Evolutionary conservation across 1,140 invertebrate genomes (phyloP).

Genomic region (Probaryconus sp.): DNA sequence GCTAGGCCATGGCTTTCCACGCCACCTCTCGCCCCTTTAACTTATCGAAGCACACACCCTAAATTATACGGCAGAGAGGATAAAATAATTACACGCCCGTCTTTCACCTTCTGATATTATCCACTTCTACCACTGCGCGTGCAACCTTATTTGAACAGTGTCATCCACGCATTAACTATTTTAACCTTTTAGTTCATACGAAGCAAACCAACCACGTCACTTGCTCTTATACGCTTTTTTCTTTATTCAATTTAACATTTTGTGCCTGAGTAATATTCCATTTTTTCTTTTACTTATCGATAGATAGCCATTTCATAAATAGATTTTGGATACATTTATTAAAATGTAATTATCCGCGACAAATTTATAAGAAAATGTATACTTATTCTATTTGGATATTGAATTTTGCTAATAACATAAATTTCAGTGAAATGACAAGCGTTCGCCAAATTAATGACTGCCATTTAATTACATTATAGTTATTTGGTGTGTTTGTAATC

Average conservation of each 20-base stretch:
- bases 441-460: slow-evolving; percentile 14
- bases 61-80: slow-evolving; percentile 73
- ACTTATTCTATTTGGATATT: neutral
- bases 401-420: neutral
- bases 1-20: slow-evolving; percentile 63
- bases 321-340: too few relatives aligned
- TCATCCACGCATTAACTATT: slow-evolving; percentile 62
- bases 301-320: too few relatives aligned
- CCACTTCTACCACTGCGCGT: slow-evolving; percentile 45
- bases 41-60: slow-evolving; percentile 59
- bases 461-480: slow-evolving; percentile 20
- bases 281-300: neutral
- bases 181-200: slow-evolving; percentile 48
- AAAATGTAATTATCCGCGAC: too few relatives aligned
- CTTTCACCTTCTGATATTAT: slow-evolving; percentile 69
- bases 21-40: slow-evolving; percentile 59
- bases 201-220: slow-evolving; percentile 33
- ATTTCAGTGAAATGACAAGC: neutral
- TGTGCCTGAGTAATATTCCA: too few relatives aligned
- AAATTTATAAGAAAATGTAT: too few relatives aligned
- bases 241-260: too few relatives aligned
- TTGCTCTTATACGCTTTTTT: slow-evolving; percentile 13
- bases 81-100: slow-evolving; percentile 72
- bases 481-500: slow-evolving; percentile 13
- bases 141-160: slow-evolving; percentile 70